Percentiles rank a stretch among this genome's conserved stretches.
Conservation (phyloP, 2,113 vertebrate genomes). For the Hymenochirus boettgeri region DNA sequence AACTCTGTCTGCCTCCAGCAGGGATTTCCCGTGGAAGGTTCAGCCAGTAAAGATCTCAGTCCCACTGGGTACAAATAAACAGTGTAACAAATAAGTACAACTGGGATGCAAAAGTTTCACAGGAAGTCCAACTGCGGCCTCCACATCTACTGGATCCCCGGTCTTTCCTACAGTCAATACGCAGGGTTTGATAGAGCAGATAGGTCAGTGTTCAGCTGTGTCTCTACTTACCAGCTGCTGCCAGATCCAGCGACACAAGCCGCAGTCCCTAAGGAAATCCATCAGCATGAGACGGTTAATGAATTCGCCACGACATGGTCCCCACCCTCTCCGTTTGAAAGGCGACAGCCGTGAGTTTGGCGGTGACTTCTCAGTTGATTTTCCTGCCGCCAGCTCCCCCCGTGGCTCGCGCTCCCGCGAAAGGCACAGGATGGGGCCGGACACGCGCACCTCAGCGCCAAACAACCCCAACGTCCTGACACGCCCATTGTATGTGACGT, state of each 20-base stretch:
- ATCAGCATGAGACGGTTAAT: constrained; percentile 8
- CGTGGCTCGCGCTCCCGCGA: constrained; percentile 15
- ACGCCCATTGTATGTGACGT: constrained; percentile 5
- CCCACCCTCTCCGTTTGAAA: constrained; percentile 13
- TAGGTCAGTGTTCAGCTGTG: too few species aligned
- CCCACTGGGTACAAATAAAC: neutral
- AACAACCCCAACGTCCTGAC: too few species aligned
- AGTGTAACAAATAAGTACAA: neutral
- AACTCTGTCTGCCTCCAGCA: too few species aligned
- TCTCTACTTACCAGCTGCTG: constrained; percentile 92
- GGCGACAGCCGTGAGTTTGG: constrained; percentile 14
- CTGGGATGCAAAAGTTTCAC: neutral
- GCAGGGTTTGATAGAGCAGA: neutral
- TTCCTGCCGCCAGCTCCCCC: constrained; percentile 13
- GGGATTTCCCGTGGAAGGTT: neutral
- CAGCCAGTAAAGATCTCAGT: neutral
- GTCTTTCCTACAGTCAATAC: constrained; percentile 7
- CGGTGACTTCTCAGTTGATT: constrained; percentile 37
- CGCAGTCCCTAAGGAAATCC: constrained; percentile 44
- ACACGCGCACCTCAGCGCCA: too few species aligned
- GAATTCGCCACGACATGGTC: constrained; percentile 18
- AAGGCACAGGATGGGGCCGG: constrained; percentile 40
- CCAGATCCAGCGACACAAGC: constrained; percentile 91
- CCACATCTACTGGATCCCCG: constrained; percentile 3
- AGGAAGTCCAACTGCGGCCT: constrained; percentile 22